These are phyloP conservation scores for Harpagoxenus sublaevis DNA, from an alignment of 2,888 invertebrate species.

Conservation along the genomic window DNA sequence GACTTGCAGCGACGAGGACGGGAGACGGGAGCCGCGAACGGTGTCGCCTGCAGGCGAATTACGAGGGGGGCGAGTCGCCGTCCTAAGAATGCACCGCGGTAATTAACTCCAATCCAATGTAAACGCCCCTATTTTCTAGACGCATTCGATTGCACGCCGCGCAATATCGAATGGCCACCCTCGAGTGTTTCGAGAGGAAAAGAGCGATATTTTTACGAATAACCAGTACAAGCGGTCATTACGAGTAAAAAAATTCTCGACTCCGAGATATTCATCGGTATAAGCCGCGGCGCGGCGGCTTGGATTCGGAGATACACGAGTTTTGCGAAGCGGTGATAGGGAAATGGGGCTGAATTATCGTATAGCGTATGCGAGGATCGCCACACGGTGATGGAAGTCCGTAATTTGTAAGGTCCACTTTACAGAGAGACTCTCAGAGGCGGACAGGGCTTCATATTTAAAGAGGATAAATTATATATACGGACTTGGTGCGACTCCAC, in stretches of 20 bases:
- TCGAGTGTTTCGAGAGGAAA: not conserved
- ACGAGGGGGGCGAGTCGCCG: not conserved
- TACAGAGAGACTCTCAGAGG: not conserved
- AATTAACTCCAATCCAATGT: not conserved
- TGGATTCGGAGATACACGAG: not conserved
- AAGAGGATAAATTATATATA: slow-evolving; percentile 33
- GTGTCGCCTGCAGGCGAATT: slow-evolving; percentile 14
- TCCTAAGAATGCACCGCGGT: not conserved
- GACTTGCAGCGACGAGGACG: slow-evolving; percentile 21
- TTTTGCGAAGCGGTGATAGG: not conserved
- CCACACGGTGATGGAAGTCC: slow-evolving; percentile 32
- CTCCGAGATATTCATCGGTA: not conserved
- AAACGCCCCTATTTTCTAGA: not conserved
- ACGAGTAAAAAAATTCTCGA: not conserved
- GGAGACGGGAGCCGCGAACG: slow-evolving; percentile 9
- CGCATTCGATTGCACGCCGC: not conserved
- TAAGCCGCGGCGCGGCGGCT: not conserved
- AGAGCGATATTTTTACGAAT: not conserved
- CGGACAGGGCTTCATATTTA: slow-evolving; percentile 35
- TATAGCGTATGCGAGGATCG: slow-evolving; percentile 8
- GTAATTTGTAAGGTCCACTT: slow-evolving; percentile 42
- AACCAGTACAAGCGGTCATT: not conserved
- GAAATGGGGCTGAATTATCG: not conserved
- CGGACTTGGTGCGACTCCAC: not conserved
- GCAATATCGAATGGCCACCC: not conserved